A percentile compares a stretch with the other conserved stretches of the same genome.
Conservation (phyloP, 2,113 vertebrate species). For the Papio anubis region DNA sequence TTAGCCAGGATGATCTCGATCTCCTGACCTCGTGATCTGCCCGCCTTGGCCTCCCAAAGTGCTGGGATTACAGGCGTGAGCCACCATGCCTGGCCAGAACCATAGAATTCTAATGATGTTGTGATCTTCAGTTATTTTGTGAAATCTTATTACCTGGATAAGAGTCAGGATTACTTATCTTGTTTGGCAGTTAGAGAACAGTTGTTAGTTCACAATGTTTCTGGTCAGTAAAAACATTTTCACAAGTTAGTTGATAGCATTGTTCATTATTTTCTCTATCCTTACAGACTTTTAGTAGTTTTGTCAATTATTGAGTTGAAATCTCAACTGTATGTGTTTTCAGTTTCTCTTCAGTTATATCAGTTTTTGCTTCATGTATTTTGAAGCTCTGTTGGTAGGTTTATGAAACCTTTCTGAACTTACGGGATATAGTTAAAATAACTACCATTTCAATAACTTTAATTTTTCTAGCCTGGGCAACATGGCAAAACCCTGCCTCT, state of each 20-base stretch:
- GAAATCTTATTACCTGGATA: neutral
- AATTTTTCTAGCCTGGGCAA: too few relatives aligned
- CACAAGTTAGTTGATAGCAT: neutral
- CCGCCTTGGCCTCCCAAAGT: too few relatives aligned
- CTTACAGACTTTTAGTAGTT: neutral
- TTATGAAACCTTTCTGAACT: neutral
- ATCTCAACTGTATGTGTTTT: neutral
- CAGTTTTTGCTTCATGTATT: neutral
- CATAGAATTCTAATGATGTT: neutral
- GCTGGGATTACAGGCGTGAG: too few relatives aligned
- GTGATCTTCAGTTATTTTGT: conserved; percentile 26
- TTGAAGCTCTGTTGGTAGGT: conserved; percentile 8
- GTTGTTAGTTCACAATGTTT: neutral
- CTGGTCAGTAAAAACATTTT: conserved; percentile 11
- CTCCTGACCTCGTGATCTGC: too few relatives aligned
- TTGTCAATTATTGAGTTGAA: neutral
- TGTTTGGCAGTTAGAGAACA: neutral
- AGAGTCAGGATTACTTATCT: neutral
- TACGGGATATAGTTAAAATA: neutral
- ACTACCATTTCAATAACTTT: too few relatives aligned
- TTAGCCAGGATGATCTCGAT: too few relatives aligned
- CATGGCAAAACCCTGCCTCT: too few relatives aligned
- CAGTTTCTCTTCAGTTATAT: conserved; percentile 9
- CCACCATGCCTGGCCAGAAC: neutral
- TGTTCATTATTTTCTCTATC: neutral